Conservation (phyloP, 2,888 invertebrate genomes). For the Microchrysa polita region DNA sequence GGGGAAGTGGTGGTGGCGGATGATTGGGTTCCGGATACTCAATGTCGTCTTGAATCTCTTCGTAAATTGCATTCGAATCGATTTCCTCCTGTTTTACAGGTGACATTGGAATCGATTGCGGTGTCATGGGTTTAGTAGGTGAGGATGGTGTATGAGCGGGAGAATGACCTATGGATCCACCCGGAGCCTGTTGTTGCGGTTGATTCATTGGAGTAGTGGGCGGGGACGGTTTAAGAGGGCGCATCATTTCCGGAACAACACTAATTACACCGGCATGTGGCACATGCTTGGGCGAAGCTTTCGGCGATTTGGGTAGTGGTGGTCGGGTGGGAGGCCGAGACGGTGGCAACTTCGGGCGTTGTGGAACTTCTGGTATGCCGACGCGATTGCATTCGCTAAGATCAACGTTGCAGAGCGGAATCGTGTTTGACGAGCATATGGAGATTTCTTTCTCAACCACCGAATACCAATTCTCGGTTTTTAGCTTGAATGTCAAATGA, state of each 20-base stretch:
- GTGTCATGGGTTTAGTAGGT: conserved; percentile 1
- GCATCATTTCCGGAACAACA: conserved; percentile 60
- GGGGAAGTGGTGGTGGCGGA: conserved; percentile 72
- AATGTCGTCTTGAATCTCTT: conserved; percentile 67
- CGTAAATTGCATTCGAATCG: conserved; percentile 66
- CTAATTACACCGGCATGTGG: conserved; percentile 69
- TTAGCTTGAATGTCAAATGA: conserved; percentile 76
- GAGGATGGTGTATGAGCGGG: conserved; percentile 54
- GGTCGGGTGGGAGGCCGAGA: conserved; percentile 64
- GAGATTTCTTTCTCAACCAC: conserved; percentile 84
- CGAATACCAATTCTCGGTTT: conserved; percentile 86
- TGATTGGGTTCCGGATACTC: conserved; percentile 66
- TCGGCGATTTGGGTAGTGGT: conserved; percentile 68
- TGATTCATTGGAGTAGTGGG: conserved; percentile 54
- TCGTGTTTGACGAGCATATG: conserved; percentile 85
- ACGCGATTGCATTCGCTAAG: conserved; percentile 59
- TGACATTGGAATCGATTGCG: neutral
- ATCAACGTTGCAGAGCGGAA: conserved; percentile 72
- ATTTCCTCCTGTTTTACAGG: conserved; percentile 45
- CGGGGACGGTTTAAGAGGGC: conserved; percentile 57
- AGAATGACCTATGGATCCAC: conserved; percentile 57
- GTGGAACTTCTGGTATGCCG: conserved; percentile 66
- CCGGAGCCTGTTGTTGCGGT: neutral
- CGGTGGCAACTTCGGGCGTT: conserved; percentile 66
- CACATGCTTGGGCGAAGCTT: conserved; percentile 64